Base-by-base conservation (phyloP, 64 coral and sea anemone species). In the Orbicella faveolata region DNA sequence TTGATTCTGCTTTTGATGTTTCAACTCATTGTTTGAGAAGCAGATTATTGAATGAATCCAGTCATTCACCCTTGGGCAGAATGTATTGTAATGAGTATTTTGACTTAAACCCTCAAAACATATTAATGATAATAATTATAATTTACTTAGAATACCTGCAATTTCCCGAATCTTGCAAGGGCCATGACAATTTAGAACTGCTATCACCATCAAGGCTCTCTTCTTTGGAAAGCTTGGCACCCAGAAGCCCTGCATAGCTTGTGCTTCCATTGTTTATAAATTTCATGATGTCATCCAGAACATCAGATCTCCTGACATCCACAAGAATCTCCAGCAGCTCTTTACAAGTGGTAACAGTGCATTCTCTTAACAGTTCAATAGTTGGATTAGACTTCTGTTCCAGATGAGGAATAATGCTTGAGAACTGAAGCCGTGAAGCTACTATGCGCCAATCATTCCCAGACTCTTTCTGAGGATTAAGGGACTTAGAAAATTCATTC, bases 371-470 rank as follows among this genome's bases (percentile, higher is more conserved):
- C 44, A 96, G 73, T 78, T 23, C 63, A 34, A 72, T 1, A 17
- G 95, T 90, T 51, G 95, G 95, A 59, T 83, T 78, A n/a, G 20
- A 0, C 9, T 19, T 44, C 19, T 74, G 17, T 59, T 87, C 86
- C 21, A 93, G 73, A 3, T 9, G n/a, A 9, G 67, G 54, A 83
- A 96, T 93, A 21, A 88, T 64, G 4, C 14, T n/a, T 34, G 72
- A 74, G 76, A 96, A 90, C 17, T 51, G 53, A 1, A 96, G 81
- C 14, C 79, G 77, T 33, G 95, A 93, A 4, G 91, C 83, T 39
- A 96, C 88, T 61, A 90, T 33, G 8, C 91, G 88, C 88, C 92
- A 96, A 35, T 96, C 95, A 88, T 82, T 79, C 52, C 83, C 88
- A 70, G n/a, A 79, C n/a, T 83, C 69, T 83, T 88, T 96, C 18